phyloP scores from a whole-genome alignment of 2,113 vertebrate species.

The Piaya cayana region DNA sequence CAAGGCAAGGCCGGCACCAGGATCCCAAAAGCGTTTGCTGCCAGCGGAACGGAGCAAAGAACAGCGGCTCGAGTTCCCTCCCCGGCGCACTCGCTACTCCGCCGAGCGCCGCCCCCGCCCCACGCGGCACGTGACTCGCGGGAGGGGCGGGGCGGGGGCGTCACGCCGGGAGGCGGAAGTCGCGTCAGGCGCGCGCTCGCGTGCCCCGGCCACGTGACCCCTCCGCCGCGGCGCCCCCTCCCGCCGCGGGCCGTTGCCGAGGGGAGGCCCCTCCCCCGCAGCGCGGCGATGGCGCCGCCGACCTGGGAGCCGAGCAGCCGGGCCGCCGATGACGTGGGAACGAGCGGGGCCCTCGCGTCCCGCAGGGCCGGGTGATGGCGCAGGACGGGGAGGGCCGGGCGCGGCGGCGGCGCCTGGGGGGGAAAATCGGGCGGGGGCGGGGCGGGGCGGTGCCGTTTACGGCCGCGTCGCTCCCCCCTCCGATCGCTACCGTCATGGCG shows the following conservation, averaged over 20 bases:
- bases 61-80: too few species aligned
- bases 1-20: too few species aligned
- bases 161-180: background rate
- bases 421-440: too few species aligned
- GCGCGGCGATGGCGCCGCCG: background rate
- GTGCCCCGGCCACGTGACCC: background rate
- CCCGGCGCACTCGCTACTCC: too few species aligned
- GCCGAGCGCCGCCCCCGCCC: background rate
- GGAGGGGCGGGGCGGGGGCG: background rate
- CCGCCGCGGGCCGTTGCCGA: background rate
- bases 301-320: background rate
- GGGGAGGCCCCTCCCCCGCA: slow-evolving; percentile 8
- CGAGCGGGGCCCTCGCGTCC: background rate
- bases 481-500: background rate
- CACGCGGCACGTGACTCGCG: background rate
- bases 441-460: background rate
- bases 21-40: too few species aligned
- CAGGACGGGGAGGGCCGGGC: background rate
- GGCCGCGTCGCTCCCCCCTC: background rate
- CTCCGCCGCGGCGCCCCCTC: background rate
- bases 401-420: too few species aligned
- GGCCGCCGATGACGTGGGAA: background rate
- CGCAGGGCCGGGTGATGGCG: background rate
- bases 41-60: background rate
- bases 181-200: background rate